A percentile compares a stretch with the other conserved stretches of the same genome.
Conservation (phyloP, 2,797 vertebrate genomes). For the Enteromius paludinosus region DNA sequence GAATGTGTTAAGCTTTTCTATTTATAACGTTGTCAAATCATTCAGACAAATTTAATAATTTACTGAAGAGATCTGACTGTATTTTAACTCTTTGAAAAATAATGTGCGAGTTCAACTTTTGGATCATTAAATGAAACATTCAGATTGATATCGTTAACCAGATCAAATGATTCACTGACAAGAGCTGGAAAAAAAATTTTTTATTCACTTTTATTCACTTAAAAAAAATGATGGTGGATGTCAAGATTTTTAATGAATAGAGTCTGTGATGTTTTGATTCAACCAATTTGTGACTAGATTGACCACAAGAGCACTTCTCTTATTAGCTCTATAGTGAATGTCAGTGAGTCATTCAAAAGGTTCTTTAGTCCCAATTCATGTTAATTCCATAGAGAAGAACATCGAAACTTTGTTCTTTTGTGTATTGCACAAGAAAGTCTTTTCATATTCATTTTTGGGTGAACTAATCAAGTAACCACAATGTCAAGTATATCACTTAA, state of each 20-base stretch:
- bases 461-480: not conserved
- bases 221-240: not conserved
- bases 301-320: not conserved
- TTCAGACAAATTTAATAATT: not conserved
- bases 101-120: not conserved
- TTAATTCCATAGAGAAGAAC: not conserved
- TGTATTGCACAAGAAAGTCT: not conserved
- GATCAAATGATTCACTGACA: not conserved
- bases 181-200: not conserved
- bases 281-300: not conserved
- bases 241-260: not conserved
- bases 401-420: not conserved
- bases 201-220: not conserved
- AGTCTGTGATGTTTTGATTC: not conserved
- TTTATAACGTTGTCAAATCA: not conserved
- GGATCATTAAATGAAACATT: not conserved
- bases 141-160: not conserved
- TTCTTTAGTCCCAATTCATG: not conserved
- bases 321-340: not conserved
- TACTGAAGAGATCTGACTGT: not conserved
- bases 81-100: not conserved
- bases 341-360: not conserved
- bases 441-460: not conserved
- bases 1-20: not conserved
- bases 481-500: not conserved